Conservation (phyloP, 2,113 vertebrate genomes). For the Crotalus tigris region DNA sequence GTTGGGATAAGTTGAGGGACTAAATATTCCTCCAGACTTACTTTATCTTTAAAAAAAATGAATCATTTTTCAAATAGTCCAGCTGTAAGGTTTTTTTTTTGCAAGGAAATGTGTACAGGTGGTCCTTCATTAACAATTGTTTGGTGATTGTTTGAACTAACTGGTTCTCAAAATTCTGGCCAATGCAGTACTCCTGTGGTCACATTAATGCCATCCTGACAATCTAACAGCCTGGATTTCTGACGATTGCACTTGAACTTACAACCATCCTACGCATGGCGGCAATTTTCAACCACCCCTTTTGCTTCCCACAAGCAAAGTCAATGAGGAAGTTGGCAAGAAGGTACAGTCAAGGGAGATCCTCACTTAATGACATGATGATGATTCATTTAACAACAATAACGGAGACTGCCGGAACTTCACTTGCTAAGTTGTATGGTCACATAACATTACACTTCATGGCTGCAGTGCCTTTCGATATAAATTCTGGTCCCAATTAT, state of each 20-base stretch:
- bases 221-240: not conserved
- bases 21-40: too few relatives aligned
- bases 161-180: not conserved
- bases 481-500: not conserved
- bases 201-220: not conserved
- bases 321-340: not conserved
- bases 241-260: not conserved
- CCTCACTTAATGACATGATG: not conserved
- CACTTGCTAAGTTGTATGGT: not conserved
- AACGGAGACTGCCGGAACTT: not conserved
- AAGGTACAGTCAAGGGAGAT: not conserved
- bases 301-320: not conserved
- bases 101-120: not conserved
- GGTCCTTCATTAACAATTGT: not conserved
- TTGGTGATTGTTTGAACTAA: not conserved
- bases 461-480: accelerated
- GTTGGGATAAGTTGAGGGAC: not conserved
- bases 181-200: not conserved
- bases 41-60: not conserved
- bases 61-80: not conserved
- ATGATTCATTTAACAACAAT: not conserved
- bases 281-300: not conserved
- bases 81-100: not conserved
- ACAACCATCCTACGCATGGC: not conserved
- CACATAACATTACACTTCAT: not conserved